Base-by-base conservation (phyloP, 2,113 vertebrate species). In the Sinocyclocheilus grahami region DNA sequence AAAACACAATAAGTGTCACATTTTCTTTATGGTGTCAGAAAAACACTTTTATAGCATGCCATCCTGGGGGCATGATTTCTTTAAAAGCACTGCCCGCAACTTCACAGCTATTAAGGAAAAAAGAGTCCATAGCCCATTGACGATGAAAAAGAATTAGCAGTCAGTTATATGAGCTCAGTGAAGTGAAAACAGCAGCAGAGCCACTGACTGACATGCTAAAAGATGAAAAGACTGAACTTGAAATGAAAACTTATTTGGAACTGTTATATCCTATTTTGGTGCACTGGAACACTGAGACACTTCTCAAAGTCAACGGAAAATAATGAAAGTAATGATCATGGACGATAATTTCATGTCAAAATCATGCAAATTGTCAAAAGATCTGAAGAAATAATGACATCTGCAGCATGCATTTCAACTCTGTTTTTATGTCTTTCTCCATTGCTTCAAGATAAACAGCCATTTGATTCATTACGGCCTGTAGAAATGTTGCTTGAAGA, bases 121-220 rank as follows among this genome's bases (percentile, higher is more conserved):
- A 89, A 84, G 82, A 78, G 65, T 24, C 83, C 39, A 63, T 75
- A 72, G 84, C 51, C 76, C 72, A 86, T 82, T 87, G 88, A 91
- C 42, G 65, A 72, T 84, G 84, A 87, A 69, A 74, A 87, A 85
- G 72, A 82, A 86, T 89, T 85, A 78, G 77, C 84, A 51, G 39
- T 48, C 78, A 51, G 74, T 88, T 88, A 76, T 82, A 74, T 85
- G 55, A 58, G 71, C 63, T 87, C 88, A 90, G 14, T 85, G 74
- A 89, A 77, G 87, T 82, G 42, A 86, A 69, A 42, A 63, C 80
- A 13, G 72, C 85, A 42, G 75, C 53, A 51, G 71, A 80, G 30
- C 18, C 78, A 16, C 48, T 78, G 82, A 90, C 83, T 88, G 83
- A 87, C 81, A 86, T 48, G 33, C 53, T 72, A 42, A 78, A 83